Evolutionary conservation across 2,888 invertebrate genomes (phyloP).

Genomic region (Atethmia centrago): DNA sequence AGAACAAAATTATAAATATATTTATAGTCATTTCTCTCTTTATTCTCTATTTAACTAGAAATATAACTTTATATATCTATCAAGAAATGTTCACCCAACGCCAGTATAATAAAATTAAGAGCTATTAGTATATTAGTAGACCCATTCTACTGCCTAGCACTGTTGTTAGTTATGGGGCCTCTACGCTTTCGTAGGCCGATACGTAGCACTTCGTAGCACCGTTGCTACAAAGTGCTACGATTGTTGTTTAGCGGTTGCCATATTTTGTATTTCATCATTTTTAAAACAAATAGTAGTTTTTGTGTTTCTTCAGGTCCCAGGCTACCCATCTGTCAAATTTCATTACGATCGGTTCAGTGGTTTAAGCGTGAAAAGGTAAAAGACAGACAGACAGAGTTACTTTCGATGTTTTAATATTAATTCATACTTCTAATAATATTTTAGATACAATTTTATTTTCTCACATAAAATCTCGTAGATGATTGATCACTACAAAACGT

Average conservation of each 20-base stretch:
- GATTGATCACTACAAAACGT: not conserved
- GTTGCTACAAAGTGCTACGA: slow-evolving; percentile 26
- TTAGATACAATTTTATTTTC: not conserved
- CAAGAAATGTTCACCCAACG: not conserved
- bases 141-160: not conserved
- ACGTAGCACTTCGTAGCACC: slow-evolving; percentile 24
- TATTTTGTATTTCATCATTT: not conserved
- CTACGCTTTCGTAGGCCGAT: slow-evolving; percentile 19
- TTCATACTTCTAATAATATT: not conserved
- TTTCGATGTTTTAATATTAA: not conserved
- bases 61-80: not conserved
- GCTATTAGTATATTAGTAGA: too few species aligned
- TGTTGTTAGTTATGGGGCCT: not conserved
- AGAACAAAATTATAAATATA: not conserved
- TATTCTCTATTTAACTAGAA: not conserved
- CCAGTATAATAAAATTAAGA: not conserved
- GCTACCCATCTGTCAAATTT: not conserved
- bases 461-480: too few species aligned
- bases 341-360: not conserved
- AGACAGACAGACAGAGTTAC: too few species aligned
- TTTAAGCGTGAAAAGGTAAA: not conserved
- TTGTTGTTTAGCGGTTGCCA: not conserved
- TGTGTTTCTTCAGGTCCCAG: not conserved
- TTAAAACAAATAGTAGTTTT: not conserved
- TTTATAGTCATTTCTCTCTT: not conserved